phyloP scores from a whole-genome alignment of 2,888 invertebrate genomes.

The Melikaiella ostensackeni region DNA sequence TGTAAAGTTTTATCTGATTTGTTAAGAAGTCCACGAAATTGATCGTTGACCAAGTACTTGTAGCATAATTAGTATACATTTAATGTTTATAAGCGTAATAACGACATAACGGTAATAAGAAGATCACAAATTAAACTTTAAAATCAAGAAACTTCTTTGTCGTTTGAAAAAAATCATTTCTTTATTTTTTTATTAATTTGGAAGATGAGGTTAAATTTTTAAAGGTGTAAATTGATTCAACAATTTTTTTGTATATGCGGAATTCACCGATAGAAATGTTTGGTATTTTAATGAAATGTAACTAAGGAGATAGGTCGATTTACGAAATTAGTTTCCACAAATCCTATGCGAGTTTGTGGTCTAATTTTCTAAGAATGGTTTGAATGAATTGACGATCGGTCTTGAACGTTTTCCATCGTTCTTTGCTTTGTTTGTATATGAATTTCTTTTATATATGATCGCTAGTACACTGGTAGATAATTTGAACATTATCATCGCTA shows the following conservation, averaged over 20 bases:
- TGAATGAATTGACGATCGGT: not conserved
- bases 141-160: not conserved
- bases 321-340: not conserved
- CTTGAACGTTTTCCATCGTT: not conserved
- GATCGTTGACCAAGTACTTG: constrained; percentile 13
- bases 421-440: not conserved
- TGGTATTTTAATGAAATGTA: not conserved
- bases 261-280: not conserved
- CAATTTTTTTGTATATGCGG: not conserved
- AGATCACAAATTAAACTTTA: not conserved
- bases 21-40: constrained; percentile 49
- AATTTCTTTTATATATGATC: not conserved
- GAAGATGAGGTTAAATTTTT: not conserved
- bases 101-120: constrained; percentile 33
- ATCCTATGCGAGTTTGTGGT: not conserved
- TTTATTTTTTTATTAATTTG: not conserved
- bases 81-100: constrained; percentile 53
- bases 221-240: not conserved
- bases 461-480: constrained; percentile 4
- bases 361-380: not conserved
- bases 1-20: constrained; percentile 65
- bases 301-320: not conserved
- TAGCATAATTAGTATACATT: constrained; percentile 40
- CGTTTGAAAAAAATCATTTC: not conserved
- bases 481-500: constrained; percentile 18